Evolutionary conservation across 64 coral and sea anemone genomes (phyloP).

Genomic region (Dendronephthya gigantea): DNA sequence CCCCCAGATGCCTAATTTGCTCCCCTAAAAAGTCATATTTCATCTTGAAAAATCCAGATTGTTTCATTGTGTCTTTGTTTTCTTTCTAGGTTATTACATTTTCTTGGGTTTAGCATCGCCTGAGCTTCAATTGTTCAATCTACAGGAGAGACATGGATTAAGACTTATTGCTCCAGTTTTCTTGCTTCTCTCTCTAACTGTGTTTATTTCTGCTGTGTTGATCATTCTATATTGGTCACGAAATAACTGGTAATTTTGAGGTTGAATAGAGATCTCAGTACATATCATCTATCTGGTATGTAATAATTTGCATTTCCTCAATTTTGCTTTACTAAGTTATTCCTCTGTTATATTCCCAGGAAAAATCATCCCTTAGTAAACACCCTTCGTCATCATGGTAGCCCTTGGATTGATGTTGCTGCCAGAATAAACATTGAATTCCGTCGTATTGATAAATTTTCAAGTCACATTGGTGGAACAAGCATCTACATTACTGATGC

Average conservation of each 20-base stretch:
- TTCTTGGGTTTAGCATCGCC: constrained; percentile 65
- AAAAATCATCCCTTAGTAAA: constrained; percentile 62
- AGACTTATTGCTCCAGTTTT: constrained; percentile 32
- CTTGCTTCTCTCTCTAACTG: constrained; percentile 44
- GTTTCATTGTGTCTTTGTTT: neutral
- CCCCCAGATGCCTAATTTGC: too few relatives aligned
- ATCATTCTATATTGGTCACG: constrained; percentile 72
- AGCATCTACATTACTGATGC: constrained; percentile 96
- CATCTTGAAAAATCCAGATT: neutral
- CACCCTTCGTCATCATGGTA: constrained; percentile 67
- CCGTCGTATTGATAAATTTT: constrained; percentile 82
- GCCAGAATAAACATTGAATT: constrained; percentile 89
- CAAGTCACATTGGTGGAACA: constrained; percentile 90
- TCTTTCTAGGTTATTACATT: constrained; percentile 64
- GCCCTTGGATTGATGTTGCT: constrained; percentile 85
- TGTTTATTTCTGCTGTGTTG: constrained; percentile 24
- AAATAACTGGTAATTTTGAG: constrained; percentile 61
- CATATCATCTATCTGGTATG: too few relatives aligned
- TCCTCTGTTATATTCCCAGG: too few relatives aligned
- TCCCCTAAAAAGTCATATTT: too few relatives aligned
- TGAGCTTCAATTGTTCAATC: constrained; percentile 50
- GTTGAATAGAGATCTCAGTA: too few relatives aligned
- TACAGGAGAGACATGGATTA: constrained; percentile 39
- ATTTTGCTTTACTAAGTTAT: too few relatives aligned
- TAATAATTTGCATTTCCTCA: too few relatives aligned